phyloP scores from a whole-genome alignment of 53 echinoderm and acorn worm species.

The Holothuria scabra region DNA sequence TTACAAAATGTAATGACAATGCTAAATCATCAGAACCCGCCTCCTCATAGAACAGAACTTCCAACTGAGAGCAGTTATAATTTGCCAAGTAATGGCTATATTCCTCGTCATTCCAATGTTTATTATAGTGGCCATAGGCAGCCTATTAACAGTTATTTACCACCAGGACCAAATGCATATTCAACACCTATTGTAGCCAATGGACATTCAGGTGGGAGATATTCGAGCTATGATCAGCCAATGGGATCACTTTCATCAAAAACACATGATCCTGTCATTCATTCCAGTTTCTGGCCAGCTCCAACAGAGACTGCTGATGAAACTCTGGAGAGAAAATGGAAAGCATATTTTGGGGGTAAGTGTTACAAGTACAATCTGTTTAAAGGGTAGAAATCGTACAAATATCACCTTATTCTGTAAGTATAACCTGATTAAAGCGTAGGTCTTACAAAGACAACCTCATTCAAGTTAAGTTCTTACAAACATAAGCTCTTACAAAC shows the following conservation, averaged over 20 bases:
- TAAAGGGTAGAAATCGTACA: too few relatives aligned
- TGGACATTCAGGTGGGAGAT: conserved; percentile 37
- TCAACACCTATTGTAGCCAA: background rate
- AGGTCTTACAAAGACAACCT: too few relatives aligned
- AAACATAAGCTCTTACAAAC: too few relatives aligned
- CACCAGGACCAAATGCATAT: conserved; percentile 1
- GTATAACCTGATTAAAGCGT: too few relatives aligned
- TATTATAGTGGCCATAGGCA: too few relatives aligned
- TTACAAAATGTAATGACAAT: conserved; percentile 78
- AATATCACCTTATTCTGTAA: too few relatives aligned
- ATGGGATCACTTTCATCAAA: conserved; percentile 20
- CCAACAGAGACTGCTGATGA: conserved; percentile 81
- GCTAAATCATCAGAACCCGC: conserved; percentile 58
- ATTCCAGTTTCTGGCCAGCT: conserved; percentile 25
- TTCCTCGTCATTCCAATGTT: background rate
- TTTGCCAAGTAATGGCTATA: background rate
- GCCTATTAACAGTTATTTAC: too few relatives aligned
- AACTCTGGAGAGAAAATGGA: conserved; percentile 90
- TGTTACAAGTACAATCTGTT: background rate
- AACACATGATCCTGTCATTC: conserved; percentile 46
- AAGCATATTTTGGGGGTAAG: conserved; percentile 94
- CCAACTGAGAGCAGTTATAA: conserved; percentile 8
- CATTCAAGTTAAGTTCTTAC: too few relatives aligned
- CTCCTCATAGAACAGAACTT: background rate
- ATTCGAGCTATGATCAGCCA: conserved; percentile 15